A percentile compares a stretch with the other conserved stretches of the same genome.
phyloP scores from a whole-genome alignment of 2,797 vertebrate genomes.

The Acipenser oxyrinchus region DNA sequence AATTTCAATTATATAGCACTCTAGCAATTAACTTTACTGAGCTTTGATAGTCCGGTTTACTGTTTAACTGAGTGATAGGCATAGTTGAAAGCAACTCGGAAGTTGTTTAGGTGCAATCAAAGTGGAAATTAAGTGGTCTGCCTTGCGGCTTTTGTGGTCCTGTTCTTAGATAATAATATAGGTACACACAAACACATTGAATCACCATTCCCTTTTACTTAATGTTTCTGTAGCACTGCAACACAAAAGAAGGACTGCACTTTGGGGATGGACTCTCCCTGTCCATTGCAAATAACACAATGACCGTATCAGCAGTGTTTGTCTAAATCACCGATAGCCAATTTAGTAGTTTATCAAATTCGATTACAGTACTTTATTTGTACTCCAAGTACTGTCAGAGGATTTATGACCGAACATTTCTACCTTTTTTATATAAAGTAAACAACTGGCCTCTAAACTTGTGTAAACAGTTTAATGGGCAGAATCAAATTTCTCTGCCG shows the following conservation, averaged over 20 bases:
- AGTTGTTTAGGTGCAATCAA: background rate
- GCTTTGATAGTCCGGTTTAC: too few species aligned
- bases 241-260: background rate
- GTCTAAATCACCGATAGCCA: background rate
- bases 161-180: background rate
- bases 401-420: conserved; percentile 19
- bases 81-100: background rate
- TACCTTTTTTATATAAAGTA: conserved; percentile 9
- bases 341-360: conserved; percentile 7
- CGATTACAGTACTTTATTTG: conserved; percentile 3
- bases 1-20: too few species aligned
- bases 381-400: background rate
- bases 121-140: background rate
- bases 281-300: background rate
- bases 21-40: too few species aligned
- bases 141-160: conserved; percentile 6
- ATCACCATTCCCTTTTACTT: background rate
- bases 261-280: background rate
- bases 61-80: too few species aligned
- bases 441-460: conserved; percentile 31
- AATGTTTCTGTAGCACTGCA: background rate
- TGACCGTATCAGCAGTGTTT: background rate
- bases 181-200: background rate
- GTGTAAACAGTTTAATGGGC: conserved; percentile 20
- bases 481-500: background rate